These are phyloP conservation scores for Drosophila lini DNA, from an alignment of 1,140 invertebrate genomes.

Conservation along the genomic window DNA sequence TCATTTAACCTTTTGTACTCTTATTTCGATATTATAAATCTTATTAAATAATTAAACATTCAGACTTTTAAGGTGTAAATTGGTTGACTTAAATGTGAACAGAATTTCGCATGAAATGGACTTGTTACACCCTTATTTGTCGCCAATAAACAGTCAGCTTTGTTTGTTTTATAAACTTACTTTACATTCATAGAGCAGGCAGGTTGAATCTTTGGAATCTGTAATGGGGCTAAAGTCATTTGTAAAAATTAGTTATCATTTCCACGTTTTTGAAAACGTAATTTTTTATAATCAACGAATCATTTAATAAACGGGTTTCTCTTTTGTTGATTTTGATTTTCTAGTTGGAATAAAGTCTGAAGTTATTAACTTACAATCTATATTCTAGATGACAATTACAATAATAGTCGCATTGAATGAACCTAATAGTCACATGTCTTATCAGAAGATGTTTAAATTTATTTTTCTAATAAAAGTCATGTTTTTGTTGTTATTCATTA, in stretches of 20 bases:
- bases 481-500: not conserved
- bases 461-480: not conserved
- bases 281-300: too few species aligned
- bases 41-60: slow-evolving; percentile 9
- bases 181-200: slow-evolving; percentile 1
- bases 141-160: not conserved
- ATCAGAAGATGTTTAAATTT: not conserved
- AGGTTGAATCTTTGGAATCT: not conserved
- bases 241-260: not conserved
- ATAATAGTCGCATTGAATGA: not conserved
- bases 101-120: not conserved
- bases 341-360: too few species aligned
- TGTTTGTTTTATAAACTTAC: slow-evolving; percentile 14
- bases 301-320: too few species aligned
- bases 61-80: slow-evolving; percentile 4
- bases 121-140: slow-evolving; percentile 18
- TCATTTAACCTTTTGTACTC: not conserved
- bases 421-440: not conserved
- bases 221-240: slow-evolving; percentile 1
- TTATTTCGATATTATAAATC: not conserved
- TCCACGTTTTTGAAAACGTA: not conserved
- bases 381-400: not conserved
- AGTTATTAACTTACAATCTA: not conserved
- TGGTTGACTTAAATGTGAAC: not conserved
- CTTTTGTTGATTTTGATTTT: too few species aligned